Evolutionary conservation across 53 echinoderm and acorn worm genomes (phyloP).

Genomic region (Apostichopus leukothele): DNA sequence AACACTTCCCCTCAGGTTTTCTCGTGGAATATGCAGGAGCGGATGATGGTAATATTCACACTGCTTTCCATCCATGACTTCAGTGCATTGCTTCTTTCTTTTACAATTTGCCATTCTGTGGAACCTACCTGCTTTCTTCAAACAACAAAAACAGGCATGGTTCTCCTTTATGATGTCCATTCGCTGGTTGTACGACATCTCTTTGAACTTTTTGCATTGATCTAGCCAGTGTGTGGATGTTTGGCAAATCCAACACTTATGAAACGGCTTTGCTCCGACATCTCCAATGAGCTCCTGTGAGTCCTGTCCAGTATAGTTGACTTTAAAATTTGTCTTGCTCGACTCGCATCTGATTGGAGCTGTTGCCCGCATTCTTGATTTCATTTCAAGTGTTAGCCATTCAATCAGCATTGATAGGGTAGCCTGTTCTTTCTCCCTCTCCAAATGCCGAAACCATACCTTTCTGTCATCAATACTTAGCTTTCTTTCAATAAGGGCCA

Average conservation of each 20-base stretch:
- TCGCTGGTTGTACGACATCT: constrained; percentile 49
- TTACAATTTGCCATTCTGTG: constrained; percentile 62
- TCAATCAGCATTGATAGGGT: constrained; percentile 37
- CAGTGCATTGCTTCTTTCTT: constrained; percentile 59
- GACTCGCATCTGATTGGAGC: constrained; percentile 53
- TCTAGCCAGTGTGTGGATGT: constrained; percentile 65
- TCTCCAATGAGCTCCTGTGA: background rate
- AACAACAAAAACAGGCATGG: constrained; percentile 69
- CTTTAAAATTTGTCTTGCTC: background rate
- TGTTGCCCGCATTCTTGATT: constrained; percentile 57
- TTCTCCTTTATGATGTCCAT: constrained; percentile 58
- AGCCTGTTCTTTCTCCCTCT: constrained; percentile 18
- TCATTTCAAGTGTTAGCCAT: constrained; percentile 60
- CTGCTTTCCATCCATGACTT: constrained; percentile 49
- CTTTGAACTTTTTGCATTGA: constrained; percentile 51
- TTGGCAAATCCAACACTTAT: constrained; percentile 68
- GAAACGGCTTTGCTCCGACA: background rate
- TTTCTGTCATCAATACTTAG: constrained; percentile 57
- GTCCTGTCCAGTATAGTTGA: constrained; percentile 10
- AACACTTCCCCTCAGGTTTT: background rate
- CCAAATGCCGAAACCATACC: constrained; percentile 35
- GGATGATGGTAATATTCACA: constrained; percentile 58
- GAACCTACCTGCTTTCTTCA: constrained; percentile 64
- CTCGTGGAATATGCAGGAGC: constrained; percentile 42
- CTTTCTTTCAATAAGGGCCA: constrained; percentile 51